These are phyloP conservation scores for Chaetops frenatus DNA, from an alignment of 2,113 vertebrate genomes.

Conservation along the genomic window DNA sequence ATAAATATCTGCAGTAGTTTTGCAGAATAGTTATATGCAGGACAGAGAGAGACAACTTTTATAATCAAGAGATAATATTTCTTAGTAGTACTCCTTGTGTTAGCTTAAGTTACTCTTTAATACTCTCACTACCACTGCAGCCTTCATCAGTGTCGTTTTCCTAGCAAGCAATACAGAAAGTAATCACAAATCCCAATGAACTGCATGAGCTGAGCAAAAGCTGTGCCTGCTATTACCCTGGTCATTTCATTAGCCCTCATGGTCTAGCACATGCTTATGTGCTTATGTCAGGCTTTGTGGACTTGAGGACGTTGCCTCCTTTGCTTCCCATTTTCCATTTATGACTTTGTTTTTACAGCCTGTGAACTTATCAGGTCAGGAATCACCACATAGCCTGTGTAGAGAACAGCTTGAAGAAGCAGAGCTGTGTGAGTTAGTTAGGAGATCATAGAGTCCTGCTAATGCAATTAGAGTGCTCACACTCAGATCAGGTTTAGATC, in stretches of 20 bases:
- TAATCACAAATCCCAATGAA: not conserved
- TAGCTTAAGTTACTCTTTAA: not conserved
- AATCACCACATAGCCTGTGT: fast-evolving
- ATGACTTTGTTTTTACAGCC: not conserved
- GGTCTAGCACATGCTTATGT: not conserved
- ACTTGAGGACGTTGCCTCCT: not conserved
- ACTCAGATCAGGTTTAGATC: not conserved
- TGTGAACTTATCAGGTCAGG: not conserved
- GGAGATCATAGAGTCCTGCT: not conserved
- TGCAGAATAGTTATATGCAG: not conserved
- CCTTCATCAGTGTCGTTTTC: not conserved
- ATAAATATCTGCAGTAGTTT: not conserved
- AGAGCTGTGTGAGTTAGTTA: not conserved
- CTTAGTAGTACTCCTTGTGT: not conserved
- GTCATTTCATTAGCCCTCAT: not conserved
- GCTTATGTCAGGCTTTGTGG: not conserved
- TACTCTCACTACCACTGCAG: not conserved
- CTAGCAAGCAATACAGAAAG: not conserved
- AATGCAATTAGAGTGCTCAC: not conserved
- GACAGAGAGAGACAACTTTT: not conserved
- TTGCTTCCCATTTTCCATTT: not conserved
- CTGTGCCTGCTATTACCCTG: not conserved
- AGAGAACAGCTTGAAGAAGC: not conserved
- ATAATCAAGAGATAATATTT: not conserved
- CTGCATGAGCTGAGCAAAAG: not conserved